A percentile compares a stretch with the other conserved stretches of the same genome.
Evolutionary conservation across 2,888 invertebrate genomes (phyloP).

Genomic region (Callimorpha dominula): DNA sequence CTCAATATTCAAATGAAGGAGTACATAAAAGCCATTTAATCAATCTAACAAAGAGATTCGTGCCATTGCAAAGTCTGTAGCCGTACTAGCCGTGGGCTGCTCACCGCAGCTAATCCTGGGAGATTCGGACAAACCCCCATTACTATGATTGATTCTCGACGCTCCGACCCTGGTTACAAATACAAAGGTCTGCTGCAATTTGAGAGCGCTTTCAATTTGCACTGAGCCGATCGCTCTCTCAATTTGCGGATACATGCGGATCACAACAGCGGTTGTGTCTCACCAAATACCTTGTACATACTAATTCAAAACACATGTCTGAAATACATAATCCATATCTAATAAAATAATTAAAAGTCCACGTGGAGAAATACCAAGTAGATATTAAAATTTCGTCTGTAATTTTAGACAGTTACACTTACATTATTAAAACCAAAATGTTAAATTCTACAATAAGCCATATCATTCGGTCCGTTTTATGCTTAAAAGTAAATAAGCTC

Average conservation of each 20-base stretch:
- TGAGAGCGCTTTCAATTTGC: constrained; percentile 82
- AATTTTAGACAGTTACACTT: not conserved
- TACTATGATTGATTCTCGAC: constrained; percentile 83
- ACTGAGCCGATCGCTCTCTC: constrained; percentile 72
- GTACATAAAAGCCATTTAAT: constrained; percentile 63
- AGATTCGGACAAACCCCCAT: constrained; percentile 80
- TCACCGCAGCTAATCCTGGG: constrained; percentile 76
- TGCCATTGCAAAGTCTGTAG: constrained; percentile 66
- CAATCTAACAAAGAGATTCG: constrained; percentile 65
- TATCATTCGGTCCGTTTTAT: constrained; percentile 21
- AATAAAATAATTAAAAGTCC: not conserved
- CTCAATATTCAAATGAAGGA: constrained; percentile 39
- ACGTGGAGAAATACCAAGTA: not conserved
- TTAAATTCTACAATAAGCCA: not conserved
- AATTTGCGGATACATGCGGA: constrained; percentile 69
- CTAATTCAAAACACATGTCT: constrained; percentile 20
- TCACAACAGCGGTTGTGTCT: constrained; percentile 36
- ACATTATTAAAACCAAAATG: no score
- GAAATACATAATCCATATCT: not conserved
- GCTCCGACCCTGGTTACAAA: constrained; percentile 75
- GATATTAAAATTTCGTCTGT: not conserved
- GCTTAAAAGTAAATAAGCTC: constrained; percentile 29
- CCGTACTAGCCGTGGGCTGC: constrained; percentile 58
- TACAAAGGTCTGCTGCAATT: constrained; percentile 81
- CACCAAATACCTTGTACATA: constrained; percentile 27